phyloP scores from a whole-genome alignment of 92 coral and sea anemone species.

The Umimayanthus chanpuru region DNA sequence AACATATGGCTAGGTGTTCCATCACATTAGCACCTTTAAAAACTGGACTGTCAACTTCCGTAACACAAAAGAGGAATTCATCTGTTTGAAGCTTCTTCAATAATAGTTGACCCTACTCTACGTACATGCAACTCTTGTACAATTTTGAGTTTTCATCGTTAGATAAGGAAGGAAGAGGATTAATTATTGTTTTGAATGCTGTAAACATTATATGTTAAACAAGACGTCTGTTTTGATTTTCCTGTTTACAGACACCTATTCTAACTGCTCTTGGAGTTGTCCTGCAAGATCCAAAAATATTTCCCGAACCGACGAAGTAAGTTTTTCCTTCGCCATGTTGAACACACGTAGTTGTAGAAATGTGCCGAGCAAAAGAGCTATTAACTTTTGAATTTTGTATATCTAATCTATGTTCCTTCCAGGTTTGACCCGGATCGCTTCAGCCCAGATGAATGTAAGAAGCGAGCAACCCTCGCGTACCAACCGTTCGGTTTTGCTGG shows the following conservation, averaged over 20 bases:
- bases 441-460: conserved; percentile 73
- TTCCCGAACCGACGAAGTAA: conserved; percentile 92
- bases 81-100: no score
- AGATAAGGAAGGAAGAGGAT: not conserved
- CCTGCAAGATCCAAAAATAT: conserved; percentile 79
- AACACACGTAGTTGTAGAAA: not conserved
- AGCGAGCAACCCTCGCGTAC: conserved; percentile 83
- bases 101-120: no score
- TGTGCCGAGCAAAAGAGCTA: not conserved
- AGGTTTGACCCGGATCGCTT: conserved; percentile 99
- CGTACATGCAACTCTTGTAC: not conserved
- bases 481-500: conserved; percentile 99
- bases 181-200: not conserved
- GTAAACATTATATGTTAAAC: not conserved
- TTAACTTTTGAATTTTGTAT: not conserved
- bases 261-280: conserved; percentile 88
- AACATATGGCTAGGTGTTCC: no score
- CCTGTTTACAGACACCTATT: conserved; percentile 73
- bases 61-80: no score
- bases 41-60: no score
- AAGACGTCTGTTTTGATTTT: not conserved
- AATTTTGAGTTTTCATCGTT: no score
- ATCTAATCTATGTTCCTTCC: not conserved
- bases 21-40: no score
- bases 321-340: not conserved